phyloP scores from a whole-genome alignment of 2,113 vertebrate genomes.

The Glaucomys volans region DNA sequence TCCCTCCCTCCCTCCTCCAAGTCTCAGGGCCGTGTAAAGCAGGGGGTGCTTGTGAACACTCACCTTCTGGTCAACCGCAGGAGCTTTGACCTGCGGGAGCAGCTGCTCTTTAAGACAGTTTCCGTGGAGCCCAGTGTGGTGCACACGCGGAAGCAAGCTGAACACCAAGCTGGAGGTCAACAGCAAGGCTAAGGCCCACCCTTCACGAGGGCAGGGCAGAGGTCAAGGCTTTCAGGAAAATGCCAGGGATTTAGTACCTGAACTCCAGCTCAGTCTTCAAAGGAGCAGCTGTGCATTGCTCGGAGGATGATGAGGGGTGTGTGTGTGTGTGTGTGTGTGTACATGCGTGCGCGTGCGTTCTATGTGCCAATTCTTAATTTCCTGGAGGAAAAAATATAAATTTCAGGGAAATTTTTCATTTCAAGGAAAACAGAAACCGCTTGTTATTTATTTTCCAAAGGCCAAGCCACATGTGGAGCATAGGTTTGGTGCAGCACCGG shows the following conservation, averaged over 20 bases:
- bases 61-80: conserved; percentile 85
- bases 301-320: neutral
- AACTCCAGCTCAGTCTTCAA: neutral
- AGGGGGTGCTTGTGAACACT: conserved; percentile 75
- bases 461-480: too few species aligned
- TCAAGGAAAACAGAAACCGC: neutral
- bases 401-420: neutral
- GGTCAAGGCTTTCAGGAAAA: neutral
- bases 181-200: neutral
- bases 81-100: conserved; percentile 87
- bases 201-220: neutral
- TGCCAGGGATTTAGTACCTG: neutral
- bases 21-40: conserved; percentile 71
- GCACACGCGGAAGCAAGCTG: neutral
- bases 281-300: neutral
- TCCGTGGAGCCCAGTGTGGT: neutral
- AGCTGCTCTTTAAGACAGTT: conserved; percentile 66
- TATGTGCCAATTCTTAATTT: neutral
- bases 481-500: neutral
- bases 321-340: neutral
- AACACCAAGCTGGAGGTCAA: neutral
- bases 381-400: neutral
- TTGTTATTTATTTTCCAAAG: neutral
- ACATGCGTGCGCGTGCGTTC: neutral
- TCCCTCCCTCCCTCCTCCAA: neutral